These are phyloP conservation scores for Stomatorhinus walkeri DNA, from an alignment of 2,797 vertebrate genomes.

Conservation along the genomic window DNA sequence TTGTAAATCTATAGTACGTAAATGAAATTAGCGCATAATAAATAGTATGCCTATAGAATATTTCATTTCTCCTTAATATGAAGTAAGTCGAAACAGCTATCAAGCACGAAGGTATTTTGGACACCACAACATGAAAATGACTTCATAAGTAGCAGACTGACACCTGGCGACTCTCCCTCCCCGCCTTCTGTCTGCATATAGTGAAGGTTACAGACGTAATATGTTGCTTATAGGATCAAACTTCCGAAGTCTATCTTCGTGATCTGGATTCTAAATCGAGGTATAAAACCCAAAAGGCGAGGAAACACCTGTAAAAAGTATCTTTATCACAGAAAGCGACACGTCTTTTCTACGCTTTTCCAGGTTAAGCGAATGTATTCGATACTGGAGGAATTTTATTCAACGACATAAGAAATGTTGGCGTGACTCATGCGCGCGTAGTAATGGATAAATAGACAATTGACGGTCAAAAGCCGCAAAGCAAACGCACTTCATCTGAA, in stretches of 20 bases:
- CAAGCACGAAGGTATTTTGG: conserved; percentile 7
- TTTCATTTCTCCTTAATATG: neutral
- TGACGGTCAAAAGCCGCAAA: conserved; percentile 57
- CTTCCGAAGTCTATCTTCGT: conserved; percentile 57
- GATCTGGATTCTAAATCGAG: conserved; percentile 57
- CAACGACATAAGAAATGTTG: conserved; percentile 52
- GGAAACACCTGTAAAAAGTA: conserved; percentile 49
- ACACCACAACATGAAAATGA: conserved; percentile 12
- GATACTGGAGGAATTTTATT: conserved; percentile 51
- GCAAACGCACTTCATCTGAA: conserved; percentile 53
- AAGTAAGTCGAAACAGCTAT: conserved; percentile 5
- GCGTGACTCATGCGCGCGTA: conserved; percentile 62
- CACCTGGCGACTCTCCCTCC: conserved; percentile 26
- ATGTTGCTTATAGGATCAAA: conserved; percentile 59
- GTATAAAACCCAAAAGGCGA: conserved; percentile 48
- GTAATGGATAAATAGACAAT: conserved; percentile 55
- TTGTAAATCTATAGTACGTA: neutral
- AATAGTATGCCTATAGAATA: neutral
- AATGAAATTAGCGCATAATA: neutral
- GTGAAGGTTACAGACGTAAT: conserved; percentile 41
- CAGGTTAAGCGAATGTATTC: conserved; percentile 45
- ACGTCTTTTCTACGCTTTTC: conserved; percentile 44
- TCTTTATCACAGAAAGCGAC: conserved; percentile 43
- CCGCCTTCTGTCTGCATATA: conserved; percentile 37
- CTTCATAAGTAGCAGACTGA: conserved; percentile 19